Evolutionary conservation across 2,888 invertebrate genomes (phyloP), one percentile per base, ranked within the genome.

Genomic region (Ichneumoninae sp.): DNA sequence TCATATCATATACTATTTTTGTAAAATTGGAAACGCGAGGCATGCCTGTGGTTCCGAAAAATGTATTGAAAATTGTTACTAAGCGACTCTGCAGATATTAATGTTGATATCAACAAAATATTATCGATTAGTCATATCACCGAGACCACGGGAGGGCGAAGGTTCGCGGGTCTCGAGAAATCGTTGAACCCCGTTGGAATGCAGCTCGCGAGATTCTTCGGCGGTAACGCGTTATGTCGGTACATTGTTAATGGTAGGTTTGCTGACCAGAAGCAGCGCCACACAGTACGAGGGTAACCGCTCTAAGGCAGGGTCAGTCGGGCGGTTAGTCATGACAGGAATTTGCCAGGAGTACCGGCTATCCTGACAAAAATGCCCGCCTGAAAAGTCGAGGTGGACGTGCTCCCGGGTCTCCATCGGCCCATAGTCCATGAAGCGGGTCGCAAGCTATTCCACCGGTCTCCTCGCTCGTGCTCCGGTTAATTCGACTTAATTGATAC

Each of bases 401-500:
- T 33, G 19, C 16, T 57, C 13, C 57, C 57, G 36, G 74, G 66
- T 80, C 71, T 76, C 50, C 75, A 30, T 60, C 33, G 33, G 16
- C 47, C 75, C 78, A 70, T 78, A 44, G 52, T 69, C 74, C 66
- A 84, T 69, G 69, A 70, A 70, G 52, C 52, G 33, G 52, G 69
- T 74, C 69, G 54, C 60, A 54, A 70, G 47, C 26, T 57, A 77
- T 68, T 13, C 65, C 65, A 65, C 22, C 77, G 52, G 68, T 57
- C 69, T 70, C 71, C 54, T 68, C 71, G 86, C 86, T 88, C 86
- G 85, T 86, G 85, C 87, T 86, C 82, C 76, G 86, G 86, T 86
- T 91, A 88, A 90, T 90, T 88, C 88, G 87, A 87, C 88, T 90
- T 90, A 91, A 91, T 91, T 91, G 89, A 89, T 91, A 90, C 90